Conservation (phyloP, 2,888 invertebrate genomes). For the Seira musarum region DNA sequence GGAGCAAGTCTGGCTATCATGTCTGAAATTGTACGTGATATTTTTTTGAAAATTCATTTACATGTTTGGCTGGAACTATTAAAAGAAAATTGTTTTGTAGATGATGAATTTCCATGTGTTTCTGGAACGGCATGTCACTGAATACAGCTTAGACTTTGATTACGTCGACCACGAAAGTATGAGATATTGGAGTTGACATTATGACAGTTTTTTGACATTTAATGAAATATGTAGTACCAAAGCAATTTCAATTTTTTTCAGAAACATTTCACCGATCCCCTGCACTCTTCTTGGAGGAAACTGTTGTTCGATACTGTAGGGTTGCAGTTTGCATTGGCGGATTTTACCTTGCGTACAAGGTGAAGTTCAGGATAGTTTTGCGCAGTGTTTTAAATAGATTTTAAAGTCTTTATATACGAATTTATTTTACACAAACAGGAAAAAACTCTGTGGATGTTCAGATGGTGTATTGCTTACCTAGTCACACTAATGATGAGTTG, state of each 20-base stretch:
- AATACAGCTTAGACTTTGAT: slow-evolving; percentile 54
- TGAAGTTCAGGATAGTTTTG: slow-evolving; percentile 1
- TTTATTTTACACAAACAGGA: slow-evolving; percentile 45
- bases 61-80: no score
- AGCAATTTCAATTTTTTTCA: background rate
- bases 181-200: background rate
- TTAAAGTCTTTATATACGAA: no score
- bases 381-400: background rate
- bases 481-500: slow-evolving; percentile 34
- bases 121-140: slow-evolving; percentile 57
- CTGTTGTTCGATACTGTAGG: slow-evolving; percentile 52
- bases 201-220: no score
- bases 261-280: slow-evolving; percentile 19
- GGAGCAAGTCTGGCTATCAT: slow-evolving; percentile 52
- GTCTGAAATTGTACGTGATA: slow-evolving; percentile 61
- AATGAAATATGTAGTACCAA: no score
- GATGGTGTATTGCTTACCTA: slow-evolving; percentile 59
- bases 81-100: slow-evolving; percentile 27
- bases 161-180: slow-evolving; percentile 60
- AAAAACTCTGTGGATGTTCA: slow-evolving; percentile 61
- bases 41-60: no score
- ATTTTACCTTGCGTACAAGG: slow-evolving; percentile 57
- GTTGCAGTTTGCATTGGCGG: slow-evolving; percentile 47
- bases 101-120: slow-evolving; percentile 53
- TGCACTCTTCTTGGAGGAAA: slow-evolving; percentile 58